Conservation (phyloP, 2,113 vertebrate genomes). For the Nestor notabilis region DNA sequence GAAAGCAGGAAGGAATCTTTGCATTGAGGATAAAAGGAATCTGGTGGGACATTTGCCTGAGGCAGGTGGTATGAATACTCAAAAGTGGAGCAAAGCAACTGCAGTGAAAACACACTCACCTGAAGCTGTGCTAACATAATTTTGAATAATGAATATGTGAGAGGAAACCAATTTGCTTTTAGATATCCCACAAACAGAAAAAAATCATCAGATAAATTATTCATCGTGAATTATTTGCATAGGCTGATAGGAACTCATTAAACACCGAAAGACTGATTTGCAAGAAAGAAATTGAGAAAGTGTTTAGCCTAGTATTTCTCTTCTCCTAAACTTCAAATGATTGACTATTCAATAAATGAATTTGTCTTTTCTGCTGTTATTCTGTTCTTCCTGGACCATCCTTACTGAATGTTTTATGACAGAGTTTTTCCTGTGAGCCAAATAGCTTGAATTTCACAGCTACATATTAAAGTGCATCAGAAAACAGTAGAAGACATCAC, state of each 20-base stretch:
- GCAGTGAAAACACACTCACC: background rate
- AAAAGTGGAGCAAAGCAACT: background rate
- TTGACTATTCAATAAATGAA: background rate
- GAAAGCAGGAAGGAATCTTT: background rate
- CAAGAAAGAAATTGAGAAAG: background rate
- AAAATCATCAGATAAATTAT: slow-evolving; percentile 56
- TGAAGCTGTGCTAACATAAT: background rate
- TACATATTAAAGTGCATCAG: slow-evolving; percentile 2
- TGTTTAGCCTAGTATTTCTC: background rate
- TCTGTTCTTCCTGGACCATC: background rate
- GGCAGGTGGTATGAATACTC: background rate
- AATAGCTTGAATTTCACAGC: slow-evolving; percentile 20
- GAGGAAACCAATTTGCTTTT: slow-evolving; percentile 27
- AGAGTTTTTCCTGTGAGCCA: background rate
- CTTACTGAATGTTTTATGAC: background rate
- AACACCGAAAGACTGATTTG: background rate
- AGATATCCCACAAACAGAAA: slow-evolving; percentile 38
- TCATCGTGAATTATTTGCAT: slow-evolving; percentile 55
- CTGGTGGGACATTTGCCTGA: background rate
- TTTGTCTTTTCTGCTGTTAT: background rate
- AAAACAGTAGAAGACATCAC: slow-evolving; percentile 21
- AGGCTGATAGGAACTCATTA: slow-evolving; percentile 13
- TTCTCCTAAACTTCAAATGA: background rate
- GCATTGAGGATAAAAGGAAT: background rate
- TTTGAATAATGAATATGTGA: slow-evolving; percentile 31